Evolutionary conservation across 2,888 invertebrate species (phyloP), one percentile per base, ranked within the genome.

Genomic region (Brenthis ino): DNA sequence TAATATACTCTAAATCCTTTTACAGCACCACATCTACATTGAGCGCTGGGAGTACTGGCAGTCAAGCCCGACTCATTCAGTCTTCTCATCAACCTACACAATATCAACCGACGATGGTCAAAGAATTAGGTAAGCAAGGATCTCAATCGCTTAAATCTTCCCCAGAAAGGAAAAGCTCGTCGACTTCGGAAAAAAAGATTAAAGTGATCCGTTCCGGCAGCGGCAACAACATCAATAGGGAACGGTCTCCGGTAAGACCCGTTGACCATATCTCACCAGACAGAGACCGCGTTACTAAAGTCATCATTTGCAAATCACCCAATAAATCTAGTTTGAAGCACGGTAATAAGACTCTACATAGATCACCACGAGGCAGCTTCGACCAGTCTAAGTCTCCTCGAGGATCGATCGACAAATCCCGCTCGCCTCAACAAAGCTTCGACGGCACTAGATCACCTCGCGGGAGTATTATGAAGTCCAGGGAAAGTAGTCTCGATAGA

Each of bases 11-110:
- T 28, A 6, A 6, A 66, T 64, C 4, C 53, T 70, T 78, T 93
- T 90, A 81, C 93, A 98, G 98, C 94, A 98, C 98, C 82, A 98
- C 98, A 79, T 98, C 98, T 81, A 98, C 98, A 74, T 94, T 98
- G 85, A 98, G 98, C 79, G 98, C 98, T 72, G 98, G 98, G 84
- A 98, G 98, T 91, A 98, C 98, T 65, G 97, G 98, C 82, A 97
- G 97, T 87, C 97, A 98, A 91, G 98, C 98, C 71, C 95, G 97
- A 82, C 95, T 98, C 83, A 97, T 98, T 85, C 98, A 98, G 93
- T 97, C 98, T 76, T 98, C 98, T 77, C 97, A 98, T 91, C 97
- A 98, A 83, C 98, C 98, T 70, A 96, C 97, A 81, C 97, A 96
- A 87, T 98, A 98, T 91, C 97, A 98, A 81, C 98, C 98, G 70